Conservation (phyloP, 2,113 vertebrate species). For the Neotoma lepida region DNA sequence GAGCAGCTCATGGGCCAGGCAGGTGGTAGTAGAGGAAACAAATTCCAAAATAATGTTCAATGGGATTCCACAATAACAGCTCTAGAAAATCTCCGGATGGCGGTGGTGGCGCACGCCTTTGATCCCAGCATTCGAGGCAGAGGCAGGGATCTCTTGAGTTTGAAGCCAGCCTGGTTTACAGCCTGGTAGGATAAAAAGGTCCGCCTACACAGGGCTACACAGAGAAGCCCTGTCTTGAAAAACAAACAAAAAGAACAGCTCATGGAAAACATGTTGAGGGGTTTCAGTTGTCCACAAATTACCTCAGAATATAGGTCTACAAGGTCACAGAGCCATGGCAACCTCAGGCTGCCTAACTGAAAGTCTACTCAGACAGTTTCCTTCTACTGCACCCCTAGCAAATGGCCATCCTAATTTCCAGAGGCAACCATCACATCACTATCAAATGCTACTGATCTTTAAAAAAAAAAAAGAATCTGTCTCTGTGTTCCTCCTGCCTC, state of each 20-base stretch:
- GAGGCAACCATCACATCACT: neutral
- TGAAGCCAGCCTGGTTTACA: neutral
- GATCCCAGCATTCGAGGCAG: neutral
- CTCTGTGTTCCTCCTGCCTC: neutral
- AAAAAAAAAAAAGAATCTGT: constrained; percentile 48
- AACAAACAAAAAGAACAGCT: neutral
- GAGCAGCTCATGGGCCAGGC: neutral
- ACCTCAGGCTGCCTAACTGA: neutral
- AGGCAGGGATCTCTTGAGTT: too few species aligned
- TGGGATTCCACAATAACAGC: too few species aligned
- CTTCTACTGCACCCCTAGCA: neutral
- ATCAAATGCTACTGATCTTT: neutral
- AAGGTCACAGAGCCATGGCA: neutral
- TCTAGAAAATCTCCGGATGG: too few species aligned
- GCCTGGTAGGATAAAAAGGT: too few species aligned
- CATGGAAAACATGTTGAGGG: neutral
- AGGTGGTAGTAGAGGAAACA: too few species aligned
- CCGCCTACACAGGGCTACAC: too few species aligned
- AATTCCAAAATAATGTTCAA: too few species aligned
- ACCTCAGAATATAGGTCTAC: neutral
- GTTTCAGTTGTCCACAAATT: constrained; percentile 35
- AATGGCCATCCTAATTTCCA: neutral
- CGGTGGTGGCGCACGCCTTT: neutral
- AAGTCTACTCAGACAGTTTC: neutral
- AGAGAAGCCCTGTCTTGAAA: neutral